Percentiles rank a stretch among this genome's conserved stretches.
These are phyloP conservation scores for Sebastes alutus DNA, from an alignment of 2,797 vertebrate species.

Conservation along the genomic window DNA sequence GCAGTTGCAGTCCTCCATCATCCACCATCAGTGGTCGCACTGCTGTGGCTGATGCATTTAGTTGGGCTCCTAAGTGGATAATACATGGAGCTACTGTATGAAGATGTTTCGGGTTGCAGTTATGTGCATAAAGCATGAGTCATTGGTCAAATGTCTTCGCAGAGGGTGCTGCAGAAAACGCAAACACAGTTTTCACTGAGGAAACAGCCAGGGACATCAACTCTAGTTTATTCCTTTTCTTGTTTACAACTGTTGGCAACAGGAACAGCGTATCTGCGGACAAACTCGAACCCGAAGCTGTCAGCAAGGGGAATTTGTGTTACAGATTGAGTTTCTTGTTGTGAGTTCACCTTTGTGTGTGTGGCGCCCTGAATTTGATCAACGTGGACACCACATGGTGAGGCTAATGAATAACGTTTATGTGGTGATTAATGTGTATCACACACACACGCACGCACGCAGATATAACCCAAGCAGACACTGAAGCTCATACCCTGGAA, in stretches of 20 bases:
- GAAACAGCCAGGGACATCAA: slow-evolving; percentile 10
- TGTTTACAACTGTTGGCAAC: slow-evolving; percentile 27
- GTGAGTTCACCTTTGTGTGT: neutral
- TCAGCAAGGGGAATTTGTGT: slow-evolving; percentile 29
- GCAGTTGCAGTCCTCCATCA: neutral
- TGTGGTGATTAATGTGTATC: neutral
- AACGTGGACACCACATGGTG: slow-evolving; percentile 65
- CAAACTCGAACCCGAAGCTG: slow-evolving; percentile 23
- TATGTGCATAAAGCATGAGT: neutral
- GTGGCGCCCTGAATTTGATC: slow-evolving; percentile 48
- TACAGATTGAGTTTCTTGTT: slow-evolving; percentile 44
- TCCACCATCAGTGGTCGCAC: neutral
- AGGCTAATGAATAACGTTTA: slow-evolving; percentile 73
- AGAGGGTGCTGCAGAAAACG: neutral
- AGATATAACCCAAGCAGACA: slow-evolving; percentile 8
- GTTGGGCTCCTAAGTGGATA: neutral
- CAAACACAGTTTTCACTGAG: neutral
- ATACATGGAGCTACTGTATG: neutral
- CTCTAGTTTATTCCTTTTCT: slow-evolving; percentile 11
- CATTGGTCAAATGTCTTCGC: neutral
- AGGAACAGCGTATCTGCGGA: slow-evolving; percentile 2
- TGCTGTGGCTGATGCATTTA: neutral
- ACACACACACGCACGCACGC: slow-evolving; percentile 1
- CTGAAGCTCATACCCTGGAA: neutral
- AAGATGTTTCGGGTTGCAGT: neutral